Conservation (phyloP, 2,797 vertebrate species). For the Coranthus polyacanthus region DNA sequence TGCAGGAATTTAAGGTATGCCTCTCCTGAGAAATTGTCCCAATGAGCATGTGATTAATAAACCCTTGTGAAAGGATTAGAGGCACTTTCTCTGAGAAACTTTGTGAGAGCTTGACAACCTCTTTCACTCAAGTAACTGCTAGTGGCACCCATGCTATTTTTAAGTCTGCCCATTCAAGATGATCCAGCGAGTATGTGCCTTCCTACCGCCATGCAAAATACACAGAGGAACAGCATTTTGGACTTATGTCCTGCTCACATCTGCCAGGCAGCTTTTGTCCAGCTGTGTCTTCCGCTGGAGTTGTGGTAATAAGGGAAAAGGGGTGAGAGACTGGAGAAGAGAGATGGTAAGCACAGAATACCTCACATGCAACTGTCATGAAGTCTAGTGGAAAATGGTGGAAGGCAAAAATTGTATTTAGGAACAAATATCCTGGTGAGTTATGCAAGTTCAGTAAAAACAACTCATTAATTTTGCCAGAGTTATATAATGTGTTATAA, state of each 20-base stretch:
- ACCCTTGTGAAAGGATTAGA: conserved; percentile 76
- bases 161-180: conserved; percentile 65
- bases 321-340: conserved; percentile 39
- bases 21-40: conserved; percentile 62
- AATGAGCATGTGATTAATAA: conserved; percentile 81
- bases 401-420: conserved; percentile 7
- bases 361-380: conserved; percentile 30
- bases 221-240: conserved; percentile 77
- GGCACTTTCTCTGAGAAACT: conserved; percentile 62
- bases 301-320: conserved; percentile 43
- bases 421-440: conserved; percentile 10
- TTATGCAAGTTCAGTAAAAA: conserved; percentile 22
- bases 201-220: conserved; percentile 80
- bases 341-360: conserved; percentile 17
- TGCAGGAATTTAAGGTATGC: conserved; percentile 76
- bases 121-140: conserved; percentile 56
- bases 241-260: conserved; percentile 78
- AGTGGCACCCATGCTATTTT: conserved; percentile 65
- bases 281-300: conserved; percentile 69
- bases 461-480: conserved; percentile 17
- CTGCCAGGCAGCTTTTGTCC: conserved; percentile 85
- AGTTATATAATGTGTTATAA: conserved; percentile 34
- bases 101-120: conserved; percentile 59
- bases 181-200: conserved; percentile 63
- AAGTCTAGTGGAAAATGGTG: conserved; percentile 31